Conservation (phyloP, 2,888 invertebrate species). For the Phortica okadai region DNA sequence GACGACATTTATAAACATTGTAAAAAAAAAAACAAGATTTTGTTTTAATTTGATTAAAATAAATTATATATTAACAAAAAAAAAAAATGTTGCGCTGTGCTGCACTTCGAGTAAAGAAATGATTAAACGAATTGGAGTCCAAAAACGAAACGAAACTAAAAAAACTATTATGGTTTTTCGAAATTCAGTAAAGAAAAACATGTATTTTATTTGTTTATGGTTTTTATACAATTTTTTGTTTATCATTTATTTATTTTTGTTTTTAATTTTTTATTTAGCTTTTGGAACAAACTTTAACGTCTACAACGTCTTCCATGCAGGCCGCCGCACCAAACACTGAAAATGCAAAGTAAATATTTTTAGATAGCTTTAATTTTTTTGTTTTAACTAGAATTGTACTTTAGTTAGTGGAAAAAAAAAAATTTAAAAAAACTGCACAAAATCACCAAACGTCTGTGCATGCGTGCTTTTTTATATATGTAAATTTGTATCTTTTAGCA, state of each 20-base stretch:
- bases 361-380: slow-evolving; percentile 66
- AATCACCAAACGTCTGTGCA: slow-evolving; percentile 4
- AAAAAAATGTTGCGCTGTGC: slow-evolving; percentile 15
- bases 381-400: slow-evolving; percentile 41
- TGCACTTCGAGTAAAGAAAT: slow-evolving; percentile 26
- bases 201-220: slow-evolving; percentile 25
- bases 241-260: slow-evolving; percentile 64
- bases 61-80: slow-evolving; percentile 3
- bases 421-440: neutral
- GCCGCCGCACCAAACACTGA: slow-evolving; percentile 78
- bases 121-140: slow-evolving; percentile 38
- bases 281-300: slow-evolving; percentile 81
- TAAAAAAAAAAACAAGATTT: slow-evolving; percentile 21
- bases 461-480: slow-evolving; percentile 4
- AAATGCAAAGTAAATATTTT: slow-evolving; percentile 81
- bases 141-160: slow-evolving; percentile 28
- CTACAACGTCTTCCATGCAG: slow-evolving; percentile 77
- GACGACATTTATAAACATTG: neutral
- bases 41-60: slow-evolving; percentile 46
- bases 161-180: slow-evolving; percentile 30
- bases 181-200: slow-evolving; percentile 6
- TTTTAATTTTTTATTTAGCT: slow-evolving; percentile 81
- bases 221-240: slow-evolving; percentile 67
- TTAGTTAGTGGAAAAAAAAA: slow-evolving; percentile 12
- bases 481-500: slow-evolving; percentile 23